Percentiles rank a stretch among this genome's conserved stretches.
Conservation (phyloP, 2,797 vertebrate genomes). For the Sebastiscus tertius region DNA sequence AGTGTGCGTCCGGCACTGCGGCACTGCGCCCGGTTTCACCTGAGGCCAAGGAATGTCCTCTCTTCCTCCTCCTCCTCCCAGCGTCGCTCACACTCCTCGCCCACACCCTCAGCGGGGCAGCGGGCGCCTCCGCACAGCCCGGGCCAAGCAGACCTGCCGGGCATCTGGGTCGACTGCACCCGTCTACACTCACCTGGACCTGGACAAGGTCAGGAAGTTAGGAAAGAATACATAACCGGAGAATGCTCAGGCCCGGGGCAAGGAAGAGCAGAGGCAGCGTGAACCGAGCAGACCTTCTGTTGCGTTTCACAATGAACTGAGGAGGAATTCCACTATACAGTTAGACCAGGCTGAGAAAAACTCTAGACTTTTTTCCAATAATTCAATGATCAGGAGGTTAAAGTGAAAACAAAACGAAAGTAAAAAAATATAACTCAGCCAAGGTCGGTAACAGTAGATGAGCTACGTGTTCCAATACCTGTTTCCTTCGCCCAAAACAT, state of each 20-base stretch:
- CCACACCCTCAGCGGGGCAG: slow-evolving; percentile 70
- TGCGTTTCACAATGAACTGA: slow-evolving; percentile 34
- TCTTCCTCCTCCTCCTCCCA: slow-evolving; percentile 59
- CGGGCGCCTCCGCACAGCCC: slow-evolving; percentile 64
- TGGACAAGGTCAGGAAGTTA: slow-evolving; percentile 73
- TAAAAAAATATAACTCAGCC: slow-evolving; percentile 34
- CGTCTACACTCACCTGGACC: slow-evolving; percentile 53
- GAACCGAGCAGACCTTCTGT: slow-evolving; percentile 63
- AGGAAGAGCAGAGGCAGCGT: slow-evolving; percentile 56
- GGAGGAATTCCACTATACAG: slow-evolving; percentile 26
- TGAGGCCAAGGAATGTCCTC: slow-evolving; percentile 81
- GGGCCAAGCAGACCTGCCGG: slow-evolving; percentile 59
- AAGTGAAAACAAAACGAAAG: slow-evolving; percentile 52
- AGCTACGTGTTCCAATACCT: slow-evolving; percentile 42
- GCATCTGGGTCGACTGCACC: slow-evolving; percentile 55
- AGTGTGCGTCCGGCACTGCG: slow-evolving; percentile 65
- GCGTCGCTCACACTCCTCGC: slow-evolving; percentile 68
- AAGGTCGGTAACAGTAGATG: slow-evolving; percentile 61
- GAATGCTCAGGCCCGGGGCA: slow-evolving; percentile 41
- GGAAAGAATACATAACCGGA: slow-evolving; percentile 41
- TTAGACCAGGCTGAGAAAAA: slow-evolving; percentile 1
- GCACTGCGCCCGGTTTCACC: slow-evolving; percentile 65
- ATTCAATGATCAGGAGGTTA: slow-evolving; percentile 57
- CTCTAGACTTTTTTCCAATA: slow-evolving; percentile 22
- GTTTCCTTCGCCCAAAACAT: slow-evolving; percentile 50